phyloP scores from a whole-genome alignment of 2,797 vertebrate genomes.

The Eidolon dupreanum region DNA sequence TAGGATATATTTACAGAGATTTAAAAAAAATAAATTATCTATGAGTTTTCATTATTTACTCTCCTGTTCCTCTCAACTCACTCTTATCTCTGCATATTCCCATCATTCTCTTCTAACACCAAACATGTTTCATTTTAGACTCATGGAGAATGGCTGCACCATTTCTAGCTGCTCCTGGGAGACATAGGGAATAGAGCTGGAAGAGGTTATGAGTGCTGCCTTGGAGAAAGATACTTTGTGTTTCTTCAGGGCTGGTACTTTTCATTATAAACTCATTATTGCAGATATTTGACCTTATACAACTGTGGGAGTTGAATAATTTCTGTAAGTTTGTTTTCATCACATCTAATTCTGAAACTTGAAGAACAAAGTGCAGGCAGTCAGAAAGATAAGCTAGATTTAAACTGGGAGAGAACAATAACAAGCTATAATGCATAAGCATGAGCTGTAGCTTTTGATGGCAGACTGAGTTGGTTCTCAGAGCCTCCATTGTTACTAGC shows the following conservation, averaged over 20 bases:
- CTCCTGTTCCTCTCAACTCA: not conserved
- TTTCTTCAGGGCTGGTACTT: not conserved
- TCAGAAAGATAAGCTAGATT: not conserved
- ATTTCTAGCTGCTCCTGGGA: not conserved
- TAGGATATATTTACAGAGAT: not conserved
- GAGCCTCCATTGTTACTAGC: not conserved
- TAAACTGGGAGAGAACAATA: not conserved
- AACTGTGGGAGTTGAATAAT: not conserved
- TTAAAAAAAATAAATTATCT: not conserved
- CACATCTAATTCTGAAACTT: not conserved
- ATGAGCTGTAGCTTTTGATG: not conserved
- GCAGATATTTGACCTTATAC: not conserved
- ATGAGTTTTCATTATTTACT: not conserved
- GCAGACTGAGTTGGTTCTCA: not conserved
- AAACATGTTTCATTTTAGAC: not conserved
- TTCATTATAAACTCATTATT: not conserved
- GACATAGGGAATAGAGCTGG: not conserved
- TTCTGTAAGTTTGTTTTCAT: not conserved
- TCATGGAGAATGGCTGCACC: not conserved
- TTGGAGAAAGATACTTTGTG: not conserved
- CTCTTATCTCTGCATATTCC: not conserved
- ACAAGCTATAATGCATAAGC: not conserved
- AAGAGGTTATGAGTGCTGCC: not conserved
- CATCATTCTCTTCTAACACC: not conserved
- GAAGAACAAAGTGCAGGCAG: not conserved